Evolutionary conservation across 2,113 vertebrate species (phyloP).

Genomic region (Lophochroa leadbeateri): DNA sequence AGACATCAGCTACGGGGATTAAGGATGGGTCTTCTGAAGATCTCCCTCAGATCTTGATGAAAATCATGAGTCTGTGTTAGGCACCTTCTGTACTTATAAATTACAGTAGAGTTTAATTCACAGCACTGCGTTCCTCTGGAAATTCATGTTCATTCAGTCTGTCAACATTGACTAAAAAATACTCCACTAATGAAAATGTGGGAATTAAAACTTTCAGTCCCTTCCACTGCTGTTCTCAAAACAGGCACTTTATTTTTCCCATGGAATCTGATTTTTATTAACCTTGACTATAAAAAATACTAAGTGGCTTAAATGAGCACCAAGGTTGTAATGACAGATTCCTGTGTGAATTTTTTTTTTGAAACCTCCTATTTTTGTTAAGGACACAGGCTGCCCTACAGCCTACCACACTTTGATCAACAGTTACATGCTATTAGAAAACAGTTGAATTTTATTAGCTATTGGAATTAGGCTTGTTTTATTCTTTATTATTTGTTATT

Average conservation of each 20-base stretch:
- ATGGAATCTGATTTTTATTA: slow-evolving; percentile 49
- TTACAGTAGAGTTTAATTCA: slow-evolving; percentile 5
- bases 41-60: slow-evolving; percentile 1
- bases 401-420: background rate
- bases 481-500: background rate
- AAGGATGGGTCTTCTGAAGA: slow-evolving; percentile 13
- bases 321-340: slow-evolving; percentile 37
- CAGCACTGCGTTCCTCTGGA: background rate
- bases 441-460: background rate
- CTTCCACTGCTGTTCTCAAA: background rate
- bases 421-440: background rate
- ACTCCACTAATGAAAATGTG: background rate
- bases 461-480: background rate
- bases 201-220: slow-evolving; percentile 23
- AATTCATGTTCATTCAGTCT: slow-evolving; percentile 11
- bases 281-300: slow-evolving; percentile 51
- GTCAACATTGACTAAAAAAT: slow-evolving; percentile 36
- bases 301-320: slow-evolving; percentile 52
- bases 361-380: background rate
- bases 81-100: background rate
- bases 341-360: slow-evolving; percentile 48
- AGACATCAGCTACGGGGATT: slow-evolving; percentile 18
- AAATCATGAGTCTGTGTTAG: slow-evolving; percentile 19
- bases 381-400: background rate
- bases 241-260: background rate